Evolutionary conservation across 2,888 invertebrate genomes (phyloP), one percentile per base, ranked within the genome.

Genomic region (Plebejus anna): DNA sequence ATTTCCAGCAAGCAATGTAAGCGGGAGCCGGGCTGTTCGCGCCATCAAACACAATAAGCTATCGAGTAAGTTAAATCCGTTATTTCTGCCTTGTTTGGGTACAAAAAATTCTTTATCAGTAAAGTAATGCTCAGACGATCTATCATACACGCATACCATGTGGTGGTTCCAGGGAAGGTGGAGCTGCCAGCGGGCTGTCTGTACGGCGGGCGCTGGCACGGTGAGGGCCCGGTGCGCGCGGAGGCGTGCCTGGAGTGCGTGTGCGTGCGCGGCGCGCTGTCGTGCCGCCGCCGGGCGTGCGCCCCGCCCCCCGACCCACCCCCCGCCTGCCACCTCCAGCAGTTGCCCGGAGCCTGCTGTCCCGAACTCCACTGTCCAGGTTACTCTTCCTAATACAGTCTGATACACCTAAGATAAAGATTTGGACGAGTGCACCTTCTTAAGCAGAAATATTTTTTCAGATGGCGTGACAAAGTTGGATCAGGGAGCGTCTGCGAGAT

Each of bases 231-330:
- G 66, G 89, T 97, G 81, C 88, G 92, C 78, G 96, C 97, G 77
- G 97, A 97, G 87, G 96, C 97, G 47, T 98, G 98, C 86, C 92
- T 98, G 77, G 95, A 95, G 82, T 98, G 98, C 89, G 95, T 95
- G 80, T 98, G 98, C 89, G 94, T 90, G 72, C 95, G 95, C 76
- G 96, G 96, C 79, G 96, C 96, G 70, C 92, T 97, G 76, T 94
- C 97, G 47, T 98, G 98, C 88, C 95, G 96, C 76, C 94, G 97
- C 78, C 95, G 97, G 80, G 95, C 97, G 11, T 98, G 98, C 86
- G 96, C 96, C 5, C 91, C 95, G 81, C 94, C 96, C 85, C 96
- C 97, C 13, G 96, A 96, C 86, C 96, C 97, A 47, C 96, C 96
- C 78, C 90, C 95, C 32, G 96, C 96, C 76, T 97, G 97, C 87